Evolutionary conservation across 2,888 invertebrate genomes (phyloP), one percentile per base, ranked within the genome.

Genomic region (Sinodicranocentrus sp.): DNA sequence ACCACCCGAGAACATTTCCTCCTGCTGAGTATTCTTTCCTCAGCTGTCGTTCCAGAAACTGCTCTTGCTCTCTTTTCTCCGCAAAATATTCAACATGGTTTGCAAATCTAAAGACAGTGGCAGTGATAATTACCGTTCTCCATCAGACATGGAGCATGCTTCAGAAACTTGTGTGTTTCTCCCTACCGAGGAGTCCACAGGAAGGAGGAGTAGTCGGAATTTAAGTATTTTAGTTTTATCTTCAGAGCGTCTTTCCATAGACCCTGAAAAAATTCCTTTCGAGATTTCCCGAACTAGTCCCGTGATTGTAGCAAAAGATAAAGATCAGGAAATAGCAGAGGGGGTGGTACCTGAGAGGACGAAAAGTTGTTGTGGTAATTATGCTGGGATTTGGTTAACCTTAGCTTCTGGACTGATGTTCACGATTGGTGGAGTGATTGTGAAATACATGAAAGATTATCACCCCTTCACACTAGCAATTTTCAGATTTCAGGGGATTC

Each of bases 401-500:
- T 59, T 88, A 0, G 43, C 78, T 1, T 86, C 87, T 43, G 85
- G 86, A 17, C 43, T 88, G 0, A 43, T 86, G 1, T 87, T 85
- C 43, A 84, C 87, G 2, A 15, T 87, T 54, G 87, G 86, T 0
- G 88, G 87, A 1, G 79, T 88, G 8, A 68, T 88, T 6, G 87
- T 87, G 8, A 88, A 87, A 26, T 68, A 80, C 10, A 52, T 88
- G 33, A 73, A 84, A 19, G 73, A 75, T 39, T 87, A 86, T 52
- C 85, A 87, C 71, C 86, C 87, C 1, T 85, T 87, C 25, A 86
- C 84, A 6, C 76, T 88, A 39, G 87, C 87, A 6, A 59, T 88
- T 10, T 88, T 88, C 82, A 63, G 88, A 33, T 88, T 85, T 72
- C 87, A 88, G 75, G 88, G 88, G 21, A 86, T 85, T 13, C 61